A percentile compares a stretch with the other conserved stretches of the same genome.
Conservation (phyloP, 2,113 vertebrate species). For the Hemichromis elongatus region DNA sequence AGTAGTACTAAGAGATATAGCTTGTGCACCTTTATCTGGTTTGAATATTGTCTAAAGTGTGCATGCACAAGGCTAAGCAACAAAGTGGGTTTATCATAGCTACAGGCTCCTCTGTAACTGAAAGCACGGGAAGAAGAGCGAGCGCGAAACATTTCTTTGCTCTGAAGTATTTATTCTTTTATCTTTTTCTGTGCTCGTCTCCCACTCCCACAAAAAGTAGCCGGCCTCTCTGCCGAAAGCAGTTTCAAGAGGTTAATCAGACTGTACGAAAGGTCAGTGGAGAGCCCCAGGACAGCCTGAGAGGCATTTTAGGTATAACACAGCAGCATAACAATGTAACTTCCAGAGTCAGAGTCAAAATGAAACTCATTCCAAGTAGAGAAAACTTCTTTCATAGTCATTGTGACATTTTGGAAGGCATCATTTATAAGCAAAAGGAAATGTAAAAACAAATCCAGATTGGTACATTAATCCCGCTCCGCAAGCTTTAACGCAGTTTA, state of each 20-base stretch:
- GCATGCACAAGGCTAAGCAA: background rate
- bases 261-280: background rate
- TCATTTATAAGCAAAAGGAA: background rate
- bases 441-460: background rate
- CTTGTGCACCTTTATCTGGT: background rate
- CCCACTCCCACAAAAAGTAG: background rate
- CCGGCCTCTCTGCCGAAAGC: background rate
- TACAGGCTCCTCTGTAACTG: background rate
- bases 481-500: background rate
- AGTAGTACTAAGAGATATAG: background rate
- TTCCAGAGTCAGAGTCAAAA: background rate
- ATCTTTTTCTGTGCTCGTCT: background rate
- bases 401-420: background rate
- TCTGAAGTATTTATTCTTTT: background rate
- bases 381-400: background rate
- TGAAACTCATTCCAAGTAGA: background rate
- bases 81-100: background rate
- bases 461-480: background rate
- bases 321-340: background rate
- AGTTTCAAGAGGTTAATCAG: conserved; percentile 8
- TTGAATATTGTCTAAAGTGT: background rate
- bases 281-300: background rate
- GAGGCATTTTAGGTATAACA: background rate
- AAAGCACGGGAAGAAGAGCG: background rate
- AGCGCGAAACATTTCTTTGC: background rate